phyloP scores from a whole-genome alignment of 2,888 invertebrate genomes.

The Sicus ferrugineus region DNA sequence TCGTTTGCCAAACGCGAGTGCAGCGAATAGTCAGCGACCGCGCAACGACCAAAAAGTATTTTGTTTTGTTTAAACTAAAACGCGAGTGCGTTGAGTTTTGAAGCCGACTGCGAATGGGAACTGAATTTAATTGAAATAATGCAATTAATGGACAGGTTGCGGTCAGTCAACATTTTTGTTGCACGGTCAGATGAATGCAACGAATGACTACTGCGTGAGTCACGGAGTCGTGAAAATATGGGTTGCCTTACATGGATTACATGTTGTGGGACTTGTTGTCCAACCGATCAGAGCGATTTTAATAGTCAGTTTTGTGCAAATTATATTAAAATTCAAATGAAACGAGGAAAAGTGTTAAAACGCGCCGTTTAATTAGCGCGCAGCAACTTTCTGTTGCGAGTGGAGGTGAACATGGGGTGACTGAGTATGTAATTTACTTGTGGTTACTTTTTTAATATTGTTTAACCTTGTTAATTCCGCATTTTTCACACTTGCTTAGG shows the following conservation, averaged over 20 bases:
- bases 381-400: too few species aligned
- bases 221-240: constrained; percentile 19
- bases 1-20: constrained; percentile 3
- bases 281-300: background rate
- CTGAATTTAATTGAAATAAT: background rate
- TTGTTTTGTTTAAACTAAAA: background rate
- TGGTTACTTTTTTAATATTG: too few species aligned
- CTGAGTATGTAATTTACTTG: too few species aligned
- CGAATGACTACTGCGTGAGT: background rate
- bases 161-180: background rate
- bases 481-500: too few species aligned
- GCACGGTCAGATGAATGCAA: background rate
- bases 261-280: background rate
- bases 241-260: constrained; percentile 25
- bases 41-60: background rate
- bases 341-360: background rate
- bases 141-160: background rate
- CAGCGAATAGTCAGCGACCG: background rate
- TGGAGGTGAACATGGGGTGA: too few species aligned
- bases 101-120: background rate
- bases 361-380: too few species aligned
- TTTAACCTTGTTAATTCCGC: too few species aligned
- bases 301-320: background rate
- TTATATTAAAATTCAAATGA: background rate
- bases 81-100: background rate